Evolutionary conservation across 2,797 vertebrate species (phyloP).

Genomic region (Tinamus major): DNA sequence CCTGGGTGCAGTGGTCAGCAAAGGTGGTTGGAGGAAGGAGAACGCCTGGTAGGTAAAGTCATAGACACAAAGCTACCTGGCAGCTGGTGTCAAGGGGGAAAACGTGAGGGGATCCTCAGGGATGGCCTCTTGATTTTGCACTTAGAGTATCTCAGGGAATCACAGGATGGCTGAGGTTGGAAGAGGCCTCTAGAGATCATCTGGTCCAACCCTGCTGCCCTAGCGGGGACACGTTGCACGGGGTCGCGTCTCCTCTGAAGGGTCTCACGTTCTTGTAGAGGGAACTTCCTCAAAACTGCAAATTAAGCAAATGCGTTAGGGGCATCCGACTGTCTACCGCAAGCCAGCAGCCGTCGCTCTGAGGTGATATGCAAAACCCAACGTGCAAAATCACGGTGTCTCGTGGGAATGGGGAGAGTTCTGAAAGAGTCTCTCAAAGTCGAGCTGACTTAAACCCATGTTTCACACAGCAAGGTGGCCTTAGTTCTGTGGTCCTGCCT

Average conservation of each 20-base stretch:
- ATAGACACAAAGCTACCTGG: background rate
- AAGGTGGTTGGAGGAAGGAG: background rate
- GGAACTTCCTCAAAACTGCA: background rate
- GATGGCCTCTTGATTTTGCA: background rate
- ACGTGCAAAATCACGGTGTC: background rate
- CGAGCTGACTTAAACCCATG: background rate
- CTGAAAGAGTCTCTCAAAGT: background rate
- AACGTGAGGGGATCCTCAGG: background rate
- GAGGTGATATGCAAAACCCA: background rate
- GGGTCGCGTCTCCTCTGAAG: background rate
- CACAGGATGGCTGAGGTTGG: no score
- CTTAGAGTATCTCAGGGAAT: background rate
- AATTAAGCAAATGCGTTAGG: conserved; percentile 54
- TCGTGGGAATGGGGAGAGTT: background rate
- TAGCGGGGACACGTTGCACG: no score
- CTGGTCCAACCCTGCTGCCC: no score
- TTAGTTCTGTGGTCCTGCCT: background rate
- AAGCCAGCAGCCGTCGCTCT: background rate
- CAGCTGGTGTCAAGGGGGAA: background rate
- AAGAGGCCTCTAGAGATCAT: no score
- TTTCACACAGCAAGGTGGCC: background rate
- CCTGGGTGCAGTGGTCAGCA: background rate
- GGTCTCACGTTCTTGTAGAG: background rate
- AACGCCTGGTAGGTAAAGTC: background rate
- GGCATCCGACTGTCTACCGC: conserved; percentile 18